A percentile compares a stretch with the other conserved stretches of the same genome.
Conservation (phyloP, 2,888 invertebrate genomes). For the Vannuccia rotundouncinata region DNA sequence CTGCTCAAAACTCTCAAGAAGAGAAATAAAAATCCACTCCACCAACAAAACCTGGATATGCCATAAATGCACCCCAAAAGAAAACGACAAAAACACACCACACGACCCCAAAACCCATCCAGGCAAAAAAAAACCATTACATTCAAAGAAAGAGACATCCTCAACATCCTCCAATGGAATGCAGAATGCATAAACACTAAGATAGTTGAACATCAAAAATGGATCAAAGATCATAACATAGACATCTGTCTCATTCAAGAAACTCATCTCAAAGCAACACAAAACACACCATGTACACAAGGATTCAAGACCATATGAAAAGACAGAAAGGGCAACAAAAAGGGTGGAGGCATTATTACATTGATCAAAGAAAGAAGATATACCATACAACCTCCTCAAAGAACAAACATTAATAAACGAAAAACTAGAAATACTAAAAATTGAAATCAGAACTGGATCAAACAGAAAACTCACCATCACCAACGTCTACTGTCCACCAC, state of each 20-base stretch:
- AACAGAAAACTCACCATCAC: neutral
- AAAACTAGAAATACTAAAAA: neutral
- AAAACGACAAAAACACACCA: neutral
- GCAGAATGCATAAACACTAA: conserved; percentile 1
- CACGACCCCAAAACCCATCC: neutral
- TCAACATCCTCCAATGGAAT: conserved; percentile 1
- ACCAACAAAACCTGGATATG: neutral
- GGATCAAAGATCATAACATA: neutral
- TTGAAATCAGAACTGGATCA: neutral
- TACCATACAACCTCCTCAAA: neutral
- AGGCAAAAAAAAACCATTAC: neutral
- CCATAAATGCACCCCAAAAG: neutral
- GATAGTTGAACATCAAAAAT: neutral
- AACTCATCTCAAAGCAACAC: neutral
- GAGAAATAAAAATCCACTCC: neutral
- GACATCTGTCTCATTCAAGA: conserved; percentile 20
- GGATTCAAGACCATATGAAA: neutral
- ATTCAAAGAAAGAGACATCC: neutral
- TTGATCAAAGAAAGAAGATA: neutral
- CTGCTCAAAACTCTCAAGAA: neutral
- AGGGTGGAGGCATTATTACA: neutral
- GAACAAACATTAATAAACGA: neutral
- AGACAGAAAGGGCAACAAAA: neutral
- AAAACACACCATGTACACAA: neutral
- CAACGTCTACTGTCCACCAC: conserved; percentile 5